Conservation (phyloP, 2,797 vertebrate species). For the Microchirus variegatus region DNA sequence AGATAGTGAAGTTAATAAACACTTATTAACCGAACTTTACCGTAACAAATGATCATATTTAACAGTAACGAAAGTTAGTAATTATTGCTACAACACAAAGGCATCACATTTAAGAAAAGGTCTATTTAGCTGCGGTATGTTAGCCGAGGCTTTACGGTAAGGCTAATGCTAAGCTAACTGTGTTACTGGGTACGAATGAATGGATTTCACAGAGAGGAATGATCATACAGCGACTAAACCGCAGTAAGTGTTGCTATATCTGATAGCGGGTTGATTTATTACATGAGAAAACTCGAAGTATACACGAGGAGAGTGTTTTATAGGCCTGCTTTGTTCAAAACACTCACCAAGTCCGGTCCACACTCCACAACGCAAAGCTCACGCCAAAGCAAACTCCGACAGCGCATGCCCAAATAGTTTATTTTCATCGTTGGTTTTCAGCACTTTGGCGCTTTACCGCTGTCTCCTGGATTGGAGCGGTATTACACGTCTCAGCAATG, state of each 20-base stretch:
- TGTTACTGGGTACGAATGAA: background rate
- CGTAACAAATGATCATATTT: no score
- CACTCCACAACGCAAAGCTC: slow-evolving; percentile 34
- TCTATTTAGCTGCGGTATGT: background rate
- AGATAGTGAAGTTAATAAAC: no score
- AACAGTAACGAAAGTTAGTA: no score
- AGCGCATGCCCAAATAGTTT: slow-evolving; percentile 51
- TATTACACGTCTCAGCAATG: background rate
- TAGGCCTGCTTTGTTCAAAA: slow-evolving; percentile 3
- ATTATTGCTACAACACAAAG: background rate
- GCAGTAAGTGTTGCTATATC: fast-evolving
- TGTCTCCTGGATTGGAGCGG: slow-evolving; percentile 30
- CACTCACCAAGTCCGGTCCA: slow-evolving; percentile 50
- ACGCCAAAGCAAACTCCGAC: slow-evolving; percentile 5
- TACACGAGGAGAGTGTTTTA: fast-evolving
- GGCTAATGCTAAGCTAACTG: slow-evolving; percentile 47
- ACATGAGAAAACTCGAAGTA: fast-evolving
- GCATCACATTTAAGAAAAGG: background rate
- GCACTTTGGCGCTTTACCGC: background rate
- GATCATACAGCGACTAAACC: background rate
- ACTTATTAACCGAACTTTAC: no score
- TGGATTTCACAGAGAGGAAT: fast-evolving
- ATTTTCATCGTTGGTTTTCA: background rate
- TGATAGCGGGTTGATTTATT: fast-evolving
- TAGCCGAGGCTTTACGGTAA: background rate